These are phyloP conservation scores for Nyctibius bracteatus DNA, from an alignment of 2,113 vertebrate genomes.

Conservation along the genomic window DNA sequence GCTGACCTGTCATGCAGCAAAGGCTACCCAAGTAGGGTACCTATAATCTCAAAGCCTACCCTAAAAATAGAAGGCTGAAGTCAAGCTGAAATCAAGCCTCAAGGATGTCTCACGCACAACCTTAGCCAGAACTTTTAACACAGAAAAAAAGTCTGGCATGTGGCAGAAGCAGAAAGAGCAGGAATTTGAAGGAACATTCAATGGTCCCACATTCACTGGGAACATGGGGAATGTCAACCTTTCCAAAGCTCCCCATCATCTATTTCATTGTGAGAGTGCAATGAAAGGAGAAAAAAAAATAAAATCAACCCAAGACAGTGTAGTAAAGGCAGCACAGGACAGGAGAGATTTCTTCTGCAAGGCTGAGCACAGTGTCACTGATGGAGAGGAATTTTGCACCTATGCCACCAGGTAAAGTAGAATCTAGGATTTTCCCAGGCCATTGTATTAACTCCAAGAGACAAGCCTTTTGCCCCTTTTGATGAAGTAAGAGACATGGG, in stretches of 20 bases:
- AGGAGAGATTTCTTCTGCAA: neutral
- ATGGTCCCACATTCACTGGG: rapidly evolving
- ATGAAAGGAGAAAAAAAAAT: rapidly evolving
- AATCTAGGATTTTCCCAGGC: neutral
- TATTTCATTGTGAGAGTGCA: neutral
- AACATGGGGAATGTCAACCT: rapidly evolving
- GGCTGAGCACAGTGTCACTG: neutral
- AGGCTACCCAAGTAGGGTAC: neutral
- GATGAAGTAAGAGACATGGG: neutral
- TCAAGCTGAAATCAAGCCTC: neutral
- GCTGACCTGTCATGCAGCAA: neutral
- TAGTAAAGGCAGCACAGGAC: neutral
- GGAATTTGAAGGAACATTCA: neutral
- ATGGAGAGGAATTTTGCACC: neutral
- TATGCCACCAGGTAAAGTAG: neutral
- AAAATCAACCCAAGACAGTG: neutral
- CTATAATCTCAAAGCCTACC: neutral
- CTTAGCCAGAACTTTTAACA: neutral
- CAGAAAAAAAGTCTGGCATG: too few species aligned
- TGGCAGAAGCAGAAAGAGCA: neutral
- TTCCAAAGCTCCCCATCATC: neutral
- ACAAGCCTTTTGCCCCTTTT: neutral
- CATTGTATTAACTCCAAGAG: neutral
- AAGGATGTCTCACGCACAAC: neutral
- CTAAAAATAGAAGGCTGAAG: neutral